Evolutionary conservation across 2,113 vertebrate genomes (phyloP).

Genomic region (Tamias sibiricus): DNA sequence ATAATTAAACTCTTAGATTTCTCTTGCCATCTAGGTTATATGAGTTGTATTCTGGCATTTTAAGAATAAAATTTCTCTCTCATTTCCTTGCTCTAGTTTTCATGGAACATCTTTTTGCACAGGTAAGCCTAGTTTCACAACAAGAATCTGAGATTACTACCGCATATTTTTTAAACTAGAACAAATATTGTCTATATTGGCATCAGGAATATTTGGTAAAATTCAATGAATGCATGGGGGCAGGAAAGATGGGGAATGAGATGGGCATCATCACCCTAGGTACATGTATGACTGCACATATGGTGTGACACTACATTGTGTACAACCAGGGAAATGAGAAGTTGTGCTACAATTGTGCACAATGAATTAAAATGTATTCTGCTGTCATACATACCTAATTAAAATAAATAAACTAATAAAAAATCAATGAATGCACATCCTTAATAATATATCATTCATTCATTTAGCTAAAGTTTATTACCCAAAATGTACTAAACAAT

Average conservation of each 20-base stretch:
- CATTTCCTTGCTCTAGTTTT: slow-evolving; percentile 6
- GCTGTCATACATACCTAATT: no score
- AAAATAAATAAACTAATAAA: no score
- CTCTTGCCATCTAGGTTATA: neutral
- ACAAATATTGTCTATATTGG: neutral
- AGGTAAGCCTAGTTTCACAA: slow-evolving; percentile 19
- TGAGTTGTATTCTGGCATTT: slow-evolving; percentile 26
- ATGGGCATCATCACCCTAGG: no score
- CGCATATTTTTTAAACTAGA: slow-evolving; percentile 32
- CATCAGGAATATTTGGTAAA: slow-evolving; percentile 40
- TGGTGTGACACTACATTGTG: no score
- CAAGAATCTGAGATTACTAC: neutral
- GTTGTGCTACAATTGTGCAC: no score
- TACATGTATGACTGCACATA: no score
- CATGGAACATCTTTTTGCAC: neutral
- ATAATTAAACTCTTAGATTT: slow-evolving; percentile 21
- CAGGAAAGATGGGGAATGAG: no score
- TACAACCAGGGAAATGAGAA: no score
- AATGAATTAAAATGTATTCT: no score
- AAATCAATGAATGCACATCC: neutral
- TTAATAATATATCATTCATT: neutral
- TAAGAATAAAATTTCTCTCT: neutral
- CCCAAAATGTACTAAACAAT: neutral
- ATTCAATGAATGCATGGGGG: neutral
- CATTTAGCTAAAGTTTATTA: neutral